phyloP scores from a whole-genome alignment of 2,113 vertebrate genomes.

The rabbit (Oryctolagus cuniculus) region mOryCun1.1 NC_091441.1:101717001-101717500 shows the following conservation, averaged over 20 bases:
- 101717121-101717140: neutral
- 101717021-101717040: neutral
- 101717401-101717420: no score
- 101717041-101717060: neutral
- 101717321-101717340: neutral
- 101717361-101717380: no score
- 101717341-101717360: neutral
- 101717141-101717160: neutral
- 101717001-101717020: neutral
- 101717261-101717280: neutral
- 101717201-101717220: constrained; percentile 10
- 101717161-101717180: constrained; percentile 2
- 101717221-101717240: neutral
- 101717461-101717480: no score
- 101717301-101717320: neutral
- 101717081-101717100: neutral
- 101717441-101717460: no score
- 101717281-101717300: neutral
- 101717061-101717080: neutral
- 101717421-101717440: no score
- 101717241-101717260: neutral
- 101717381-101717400: no score
- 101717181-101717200: neutral
- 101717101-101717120: neutral
- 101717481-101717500: no score